These are phyloP conservation scores for Indicator maculatus DNA, from an alignment of 2,113 vertebrate species.

Conservation along the genomic window DNA sequence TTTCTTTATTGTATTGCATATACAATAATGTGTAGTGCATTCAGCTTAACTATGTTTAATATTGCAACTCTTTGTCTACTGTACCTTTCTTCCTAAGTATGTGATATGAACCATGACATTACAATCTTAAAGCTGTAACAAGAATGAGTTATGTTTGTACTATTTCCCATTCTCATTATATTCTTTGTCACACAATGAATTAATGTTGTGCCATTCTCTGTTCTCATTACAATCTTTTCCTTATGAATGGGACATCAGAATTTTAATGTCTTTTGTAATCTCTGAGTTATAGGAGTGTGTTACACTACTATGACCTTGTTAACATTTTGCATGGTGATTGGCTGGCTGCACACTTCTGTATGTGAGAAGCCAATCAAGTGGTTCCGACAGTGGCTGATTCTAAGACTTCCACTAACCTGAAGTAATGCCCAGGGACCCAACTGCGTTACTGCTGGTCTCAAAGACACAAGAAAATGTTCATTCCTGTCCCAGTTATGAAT, in stretches of 20 bases:
- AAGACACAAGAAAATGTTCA: background rate
- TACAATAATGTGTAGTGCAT: slow-evolving; percentile 68
- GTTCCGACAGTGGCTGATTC: slow-evolving; percentile 28
- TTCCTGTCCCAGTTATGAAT: background rate
- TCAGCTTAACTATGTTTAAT: slow-evolving; percentile 71
- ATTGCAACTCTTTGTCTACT: slow-evolving; percentile 55
- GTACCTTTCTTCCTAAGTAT: slow-evolving; percentile 79
- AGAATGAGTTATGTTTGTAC: slow-evolving; percentile 86
- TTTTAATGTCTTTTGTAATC: slow-evolving; percentile 84
- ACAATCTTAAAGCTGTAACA: slow-evolving; percentile 86
- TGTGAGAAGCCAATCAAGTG: slow-evolving; percentile 68
- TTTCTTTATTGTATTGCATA: slow-evolving; percentile 36
- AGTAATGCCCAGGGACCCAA: background rate
- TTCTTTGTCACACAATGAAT: slow-evolving; percentile 87
- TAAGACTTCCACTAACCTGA: slow-evolving; percentile 28
- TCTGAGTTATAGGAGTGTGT: slow-evolving; percentile 80
- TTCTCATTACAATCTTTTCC: slow-evolving; percentile 85
- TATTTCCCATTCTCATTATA: slow-evolving; percentile 87
- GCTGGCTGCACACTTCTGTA: slow-evolving; percentile 32
- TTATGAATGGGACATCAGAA: slow-evolving; percentile 84
- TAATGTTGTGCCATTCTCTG: slow-evolving; percentile 84
- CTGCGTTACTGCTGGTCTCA: background rate
- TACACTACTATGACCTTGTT: slow-evolving; percentile 80
- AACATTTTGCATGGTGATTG: slow-evolving; percentile 79
- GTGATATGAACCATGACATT: slow-evolving; percentile 86